Evolutionary conservation across 2,797 vertebrate species (phyloP).

Genomic region (Sus cebifrons): DNA sequence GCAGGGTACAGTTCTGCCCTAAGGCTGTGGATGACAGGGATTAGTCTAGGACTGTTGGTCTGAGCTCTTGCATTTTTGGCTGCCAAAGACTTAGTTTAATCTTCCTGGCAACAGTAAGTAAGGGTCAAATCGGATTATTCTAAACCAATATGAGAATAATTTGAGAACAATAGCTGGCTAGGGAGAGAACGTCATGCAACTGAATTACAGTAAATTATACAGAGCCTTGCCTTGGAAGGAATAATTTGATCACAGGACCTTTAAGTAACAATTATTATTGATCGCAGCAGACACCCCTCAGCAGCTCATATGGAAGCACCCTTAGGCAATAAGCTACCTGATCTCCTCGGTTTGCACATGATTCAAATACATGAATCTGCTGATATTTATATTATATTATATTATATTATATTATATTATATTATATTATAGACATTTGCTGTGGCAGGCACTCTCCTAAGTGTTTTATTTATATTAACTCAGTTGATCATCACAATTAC

Average conservation of each 20-base stretch:
- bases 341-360: neutral
- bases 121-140: constrained; percentile 86
- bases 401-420: neutral
- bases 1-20: constrained; percentile 50
- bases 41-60: constrained; percentile 77
- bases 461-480: neutral
- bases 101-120: constrained; percentile 82
- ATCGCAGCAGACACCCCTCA: constrained; percentile 9
- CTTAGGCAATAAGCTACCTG: neutral
- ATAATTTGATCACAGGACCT: constrained; percentile 80
- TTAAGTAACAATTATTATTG: constrained; percentile 65
- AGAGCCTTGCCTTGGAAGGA: constrained; percentile 75
- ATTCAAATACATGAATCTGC: neutral
- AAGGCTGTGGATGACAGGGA: constrained; percentile 76
- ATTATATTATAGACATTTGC: neutral
- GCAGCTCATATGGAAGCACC: constrained; percentile 32
- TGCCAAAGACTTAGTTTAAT: constrained; percentile 79
- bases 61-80: constrained; percentile 73
- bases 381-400: neutral
- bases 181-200: constrained; percentile 70
- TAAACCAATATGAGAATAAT: constrained; percentile 83
- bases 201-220: constrained; percentile 82
- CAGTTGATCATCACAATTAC: neutral
- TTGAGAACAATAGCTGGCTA: constrained; percentile 84
- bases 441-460: neutral